Base-by-base conservation (phyloP, 2,888 invertebrate genomes). In the Eristalis pertinax region DNA sequence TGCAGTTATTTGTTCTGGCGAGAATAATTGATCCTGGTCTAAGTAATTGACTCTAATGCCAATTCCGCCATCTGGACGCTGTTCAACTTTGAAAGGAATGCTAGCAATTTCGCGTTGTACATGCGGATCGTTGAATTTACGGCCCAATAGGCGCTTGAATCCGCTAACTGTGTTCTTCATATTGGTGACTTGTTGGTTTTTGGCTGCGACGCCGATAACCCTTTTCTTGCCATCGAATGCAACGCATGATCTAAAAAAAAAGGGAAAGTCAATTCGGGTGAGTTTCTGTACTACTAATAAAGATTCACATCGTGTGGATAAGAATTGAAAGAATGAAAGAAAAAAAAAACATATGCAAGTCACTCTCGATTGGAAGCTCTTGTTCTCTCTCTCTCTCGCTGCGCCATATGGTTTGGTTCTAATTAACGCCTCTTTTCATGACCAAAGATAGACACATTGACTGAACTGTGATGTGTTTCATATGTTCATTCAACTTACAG, bases 121-220 rank as follows among this genome's bases (percentile, higher is more conserved):
- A 91, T 96, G 95, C 22, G 97, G 97, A 94, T 99, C 99, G 90
- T 96, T 95, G 93, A 95, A 98, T 92, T 96, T 96, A 91, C 99
- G 95, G 78, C 99, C 99, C 91, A 99, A 93, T 73, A 99, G 94
- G 91, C 98, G 95, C 94, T 99, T 99, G 93, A 99, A 98, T 86
- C 97, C 97, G 94, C 96, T 96, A 81, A 99, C 95, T 88, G 99
- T 99, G 93, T 99, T 99, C 93, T 98, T 98, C 95, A 99, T 96
- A 93, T 99, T 99, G 90, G 99, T 98, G 75, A 98, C 97, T 94
- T 97, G 96, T 93, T 99, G 98, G 92, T 98, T 99, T 93, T 98
- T 99, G 82, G 99, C 99, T 63, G 99, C 97, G 56, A 98, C 98
- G 80, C 99, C 99, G 92, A 99, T 95, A 91, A 97, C 96, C 90